These are phyloP conservation scores for Dromaius novaehollandiae DNA, from an alignment of 2,113 vertebrate genomes.

Conservation along the genomic window DNA sequence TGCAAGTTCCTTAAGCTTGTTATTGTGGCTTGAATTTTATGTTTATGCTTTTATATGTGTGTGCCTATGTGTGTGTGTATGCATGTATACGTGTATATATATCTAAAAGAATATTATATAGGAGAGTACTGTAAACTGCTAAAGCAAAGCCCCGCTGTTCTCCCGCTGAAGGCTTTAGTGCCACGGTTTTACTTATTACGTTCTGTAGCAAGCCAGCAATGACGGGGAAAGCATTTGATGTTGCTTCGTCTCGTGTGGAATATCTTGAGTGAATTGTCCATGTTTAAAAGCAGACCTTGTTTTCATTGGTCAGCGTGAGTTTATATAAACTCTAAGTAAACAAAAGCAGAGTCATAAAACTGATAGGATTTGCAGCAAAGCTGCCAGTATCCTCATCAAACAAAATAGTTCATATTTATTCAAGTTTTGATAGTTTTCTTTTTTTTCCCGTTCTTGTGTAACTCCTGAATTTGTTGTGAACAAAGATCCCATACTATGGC, in stretches of 20 bases:
- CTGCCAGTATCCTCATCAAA: not conserved
- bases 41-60: too few species aligned
- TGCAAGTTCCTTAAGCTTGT: accelerated
- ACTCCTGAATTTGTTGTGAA: not conserved
- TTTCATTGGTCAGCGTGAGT: not conserved
- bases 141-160: accelerated
- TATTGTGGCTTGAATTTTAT: accelerated
- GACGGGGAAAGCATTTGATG: not conserved
- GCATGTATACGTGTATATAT: too few species aligned
- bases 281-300: accelerated
- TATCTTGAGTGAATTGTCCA: accelerated
- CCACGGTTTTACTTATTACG: accelerated
- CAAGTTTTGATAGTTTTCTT: too few species aligned
- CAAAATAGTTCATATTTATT: not conserved
- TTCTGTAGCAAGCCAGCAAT: too few species aligned
- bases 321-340: not conserved
- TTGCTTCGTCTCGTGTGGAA: accelerated
- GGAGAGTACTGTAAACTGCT: too few species aligned
- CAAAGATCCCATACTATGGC: not conserved
- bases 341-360: not conserved
- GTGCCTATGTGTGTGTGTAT: too few species aligned
- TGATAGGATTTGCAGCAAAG: not conserved
- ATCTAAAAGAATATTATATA: too few species aligned
- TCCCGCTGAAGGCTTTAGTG: too few species aligned
- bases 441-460: too few species aligned